These are phyloP conservation scores for Fistularia tabacaria DNA, from an alignment of 2,797 vertebrate genomes.

Conservation along the genomic window DNA sequence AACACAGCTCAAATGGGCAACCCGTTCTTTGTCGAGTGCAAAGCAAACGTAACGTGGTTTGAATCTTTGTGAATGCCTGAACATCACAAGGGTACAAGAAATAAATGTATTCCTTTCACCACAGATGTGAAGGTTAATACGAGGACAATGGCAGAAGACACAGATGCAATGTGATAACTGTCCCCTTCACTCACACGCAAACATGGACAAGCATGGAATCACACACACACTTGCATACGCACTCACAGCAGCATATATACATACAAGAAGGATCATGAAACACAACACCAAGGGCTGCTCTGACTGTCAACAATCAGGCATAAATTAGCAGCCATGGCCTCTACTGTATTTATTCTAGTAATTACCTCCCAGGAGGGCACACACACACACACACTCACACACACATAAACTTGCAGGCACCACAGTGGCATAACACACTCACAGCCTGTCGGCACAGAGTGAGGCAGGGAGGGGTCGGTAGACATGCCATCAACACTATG, in stretches of 20 bases:
- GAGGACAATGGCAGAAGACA: conserved; percentile 30
- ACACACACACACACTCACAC: conserved; percentile 40
- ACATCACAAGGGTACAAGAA: background rate
- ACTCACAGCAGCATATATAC: conserved; percentile 10
- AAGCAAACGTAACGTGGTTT: background rate
- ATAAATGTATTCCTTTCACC: background rate
- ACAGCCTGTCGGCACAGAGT: conserved; percentile 29
- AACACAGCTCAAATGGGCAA: background rate
- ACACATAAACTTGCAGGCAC: conserved; percentile 44
- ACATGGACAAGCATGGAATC: background rate
- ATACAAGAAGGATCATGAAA: conserved; percentile 60
- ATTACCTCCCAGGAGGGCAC: conserved; percentile 80
- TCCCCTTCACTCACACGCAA: conserved; percentile 4
- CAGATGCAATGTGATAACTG: conserved; percentile 20
- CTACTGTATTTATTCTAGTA: conserved; percentile 84
- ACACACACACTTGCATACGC: conserved; percentile 16
- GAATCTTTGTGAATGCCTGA: conserved; percentile 2
- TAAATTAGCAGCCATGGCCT: conserved; percentile 80
- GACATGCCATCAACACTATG: conserved; percentile 48
- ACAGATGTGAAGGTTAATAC: background rate
- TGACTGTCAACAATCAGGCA: conserved; percentile 82
- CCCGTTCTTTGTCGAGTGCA: too few relatives aligned
- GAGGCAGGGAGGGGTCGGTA: conserved; percentile 39
- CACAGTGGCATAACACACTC: conserved; percentile 56
- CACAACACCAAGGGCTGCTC: conserved; percentile 66